A percentile compares a stretch with the other conserved stretches of the same genome.
phyloP scores from a whole-genome alignment of 2,113 vertebrate genomes.

The Sclerurus mexicanus region DNA sequence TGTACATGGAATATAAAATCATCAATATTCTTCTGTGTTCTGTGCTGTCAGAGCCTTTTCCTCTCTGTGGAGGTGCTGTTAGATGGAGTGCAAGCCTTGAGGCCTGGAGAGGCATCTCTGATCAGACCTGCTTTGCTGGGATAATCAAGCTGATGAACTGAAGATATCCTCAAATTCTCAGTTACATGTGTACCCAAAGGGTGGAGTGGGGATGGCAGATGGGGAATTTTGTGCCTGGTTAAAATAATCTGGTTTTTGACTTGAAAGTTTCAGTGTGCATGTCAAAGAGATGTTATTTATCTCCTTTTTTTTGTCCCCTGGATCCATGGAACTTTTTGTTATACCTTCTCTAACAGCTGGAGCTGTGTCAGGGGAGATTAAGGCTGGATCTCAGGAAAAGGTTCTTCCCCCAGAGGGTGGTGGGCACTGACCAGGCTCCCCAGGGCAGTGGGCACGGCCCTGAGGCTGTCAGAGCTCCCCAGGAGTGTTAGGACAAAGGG shows the following conservation, averaged over 20 bases:
- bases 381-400: background rate
- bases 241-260: background rate
- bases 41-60: background rate
- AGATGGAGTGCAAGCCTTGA: background rate
- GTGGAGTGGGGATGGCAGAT: background rate
- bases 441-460: background rate
- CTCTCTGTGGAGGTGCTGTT: background rate
- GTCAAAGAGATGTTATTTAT: background rate
- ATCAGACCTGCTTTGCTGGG: background rate
- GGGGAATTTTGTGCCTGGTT: background rate
- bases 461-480: background rate
- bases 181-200: background rate
- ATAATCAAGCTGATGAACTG: background rate
- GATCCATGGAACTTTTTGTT: background rate
- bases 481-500: too few species aligned
- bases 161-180: background rate
- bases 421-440: background rate
- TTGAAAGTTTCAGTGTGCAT: background rate
- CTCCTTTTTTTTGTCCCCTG: background rate
- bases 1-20: background rate
- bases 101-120: background rate
- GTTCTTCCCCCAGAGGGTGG: too few species aligned
- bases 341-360: fast-evolving
- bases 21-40: background rate
- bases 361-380: background rate